Evolutionary conservation across 2,888 invertebrate species (phyloP).

Genomic region (Rotaria macrura): DNA sequence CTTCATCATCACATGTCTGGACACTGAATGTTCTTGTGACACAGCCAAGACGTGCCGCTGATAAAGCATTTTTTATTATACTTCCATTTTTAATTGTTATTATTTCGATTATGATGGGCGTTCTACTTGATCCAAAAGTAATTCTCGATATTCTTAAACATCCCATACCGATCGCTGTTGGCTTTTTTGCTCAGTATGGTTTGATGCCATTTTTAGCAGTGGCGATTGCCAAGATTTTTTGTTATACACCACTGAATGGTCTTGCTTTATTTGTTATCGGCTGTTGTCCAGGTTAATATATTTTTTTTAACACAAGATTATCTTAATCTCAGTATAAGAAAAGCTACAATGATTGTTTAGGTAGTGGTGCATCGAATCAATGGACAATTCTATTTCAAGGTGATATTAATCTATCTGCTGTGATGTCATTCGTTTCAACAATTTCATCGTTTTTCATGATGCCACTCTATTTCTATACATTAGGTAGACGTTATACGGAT

Average conservation of each 20-base stretch:
- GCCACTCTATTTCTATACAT: conserved; percentile 32
- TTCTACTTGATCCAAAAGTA: conserved; percentile 23
- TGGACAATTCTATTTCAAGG: conserved; percentile 34
- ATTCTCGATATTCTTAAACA: conserved; percentile 23
- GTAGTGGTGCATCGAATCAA: conserved; percentile 23
- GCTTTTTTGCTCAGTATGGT: conserved; percentile 30
- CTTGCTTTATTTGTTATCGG: conserved; percentile 26
- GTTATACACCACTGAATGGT: conserved; percentile 15
- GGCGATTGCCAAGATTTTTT: conserved; percentile 29
- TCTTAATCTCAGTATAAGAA: not conserved
- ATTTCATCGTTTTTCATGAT: conserved; percentile 27
- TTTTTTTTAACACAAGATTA: not conserved
- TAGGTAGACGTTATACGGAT: conserved; percentile 17
- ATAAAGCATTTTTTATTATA: not conserved
- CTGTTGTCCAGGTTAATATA: conserved; percentile 1
- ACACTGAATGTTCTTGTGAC: not conserved
- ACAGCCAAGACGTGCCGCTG: not conserved
- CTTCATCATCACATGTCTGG: not conserved
- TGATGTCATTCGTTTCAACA: conserved; percentile 27
- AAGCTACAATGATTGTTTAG: not conserved
- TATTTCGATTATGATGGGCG: conserved; percentile 26
- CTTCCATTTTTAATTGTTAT: conserved; percentile 16
- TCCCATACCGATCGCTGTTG: conserved; percentile 23
- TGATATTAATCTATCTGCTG: conserved; percentile 31
- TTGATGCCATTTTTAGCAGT: conserved; percentile 32